Percentiles rank a stretch among this genome's conserved stretches.
Evolutionary conservation across 2,888 invertebrate genomes (phyloP).

Genomic region (Tetropium fuscum): DNA sequence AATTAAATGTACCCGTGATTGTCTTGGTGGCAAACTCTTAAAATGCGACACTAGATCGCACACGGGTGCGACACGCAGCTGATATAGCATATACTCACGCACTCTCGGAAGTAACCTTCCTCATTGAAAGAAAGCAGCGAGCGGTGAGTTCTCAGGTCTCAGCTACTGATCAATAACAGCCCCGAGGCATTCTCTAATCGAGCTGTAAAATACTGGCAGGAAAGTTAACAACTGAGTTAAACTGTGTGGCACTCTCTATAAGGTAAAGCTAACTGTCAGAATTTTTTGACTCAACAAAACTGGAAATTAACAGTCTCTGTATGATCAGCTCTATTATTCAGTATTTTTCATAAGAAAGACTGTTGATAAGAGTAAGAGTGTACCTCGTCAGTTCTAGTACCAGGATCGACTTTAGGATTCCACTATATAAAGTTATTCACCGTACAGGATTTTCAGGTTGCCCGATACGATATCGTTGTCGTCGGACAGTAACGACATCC

Average conservation of each 20-base stretch:
- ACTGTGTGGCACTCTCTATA: slow-evolving; percentile 30
- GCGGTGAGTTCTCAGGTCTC: slow-evolving; percentile 24
- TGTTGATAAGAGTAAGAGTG: too few relatives aligned
- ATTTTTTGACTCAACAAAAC: too few relatives aligned
- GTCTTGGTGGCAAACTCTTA: slow-evolving; percentile 12
- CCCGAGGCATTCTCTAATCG: slow-evolving; percentile 25
- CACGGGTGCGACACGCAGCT: slow-evolving; percentile 24
- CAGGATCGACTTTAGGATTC: too few relatives aligned
- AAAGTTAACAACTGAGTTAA: slow-evolving; percentile 41
- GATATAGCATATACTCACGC: slow-evolving; percentile 17
- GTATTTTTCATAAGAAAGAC: too few relatives aligned
- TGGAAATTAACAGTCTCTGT: too few relatives aligned
- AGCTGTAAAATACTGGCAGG: slow-evolving; percentile 33
- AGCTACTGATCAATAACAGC: slow-evolving; percentile 23
- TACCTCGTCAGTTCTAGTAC: too few relatives aligned
- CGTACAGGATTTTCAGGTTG: too few relatives aligned
- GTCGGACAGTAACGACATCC: too few relatives aligned
- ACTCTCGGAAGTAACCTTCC: slow-evolving; percentile 17
- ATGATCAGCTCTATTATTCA: too few relatives aligned
- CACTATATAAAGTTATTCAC: too few relatives aligned
- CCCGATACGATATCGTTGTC: too few relatives aligned
- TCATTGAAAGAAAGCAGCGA: slow-evolving; percentile 27
- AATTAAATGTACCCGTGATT: slow-evolving; percentile 12
- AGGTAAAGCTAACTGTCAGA: too few relatives aligned
- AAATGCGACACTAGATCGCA: slow-evolving; percentile 7